Conservation (phyloP, 2,888 invertebrate genomes). For the Orthosia gracilis region DNA sequence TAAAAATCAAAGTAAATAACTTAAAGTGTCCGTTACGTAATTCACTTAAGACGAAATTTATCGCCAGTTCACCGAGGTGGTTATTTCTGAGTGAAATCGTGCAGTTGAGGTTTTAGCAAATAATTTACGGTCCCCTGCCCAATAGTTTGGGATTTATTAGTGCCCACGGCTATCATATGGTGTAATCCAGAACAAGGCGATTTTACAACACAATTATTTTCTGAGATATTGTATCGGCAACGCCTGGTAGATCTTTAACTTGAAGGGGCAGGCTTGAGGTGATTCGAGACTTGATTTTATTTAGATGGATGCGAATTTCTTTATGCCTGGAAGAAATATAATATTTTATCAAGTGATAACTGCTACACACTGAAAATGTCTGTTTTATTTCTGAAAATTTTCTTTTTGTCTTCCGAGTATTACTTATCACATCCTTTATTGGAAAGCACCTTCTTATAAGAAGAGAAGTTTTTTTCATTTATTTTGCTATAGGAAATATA, state of each 20-base stretch:
- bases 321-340: not conserved
- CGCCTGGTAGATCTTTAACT: slow-evolving; percentile 48
- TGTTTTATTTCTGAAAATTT: too few species aligned
- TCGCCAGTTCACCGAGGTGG: slow-evolving; percentile 56
- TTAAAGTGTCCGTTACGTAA: slow-evolving; percentile 64
- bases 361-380: too few species aligned
- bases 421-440: too few species aligned
- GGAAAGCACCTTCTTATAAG: too few species aligned
- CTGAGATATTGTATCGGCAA: slow-evolving; percentile 44
- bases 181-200: slow-evolving; percentile 60
- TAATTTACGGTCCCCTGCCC: slow-evolving; percentile 70
- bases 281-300: not conserved
- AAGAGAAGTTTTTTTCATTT: too few species aligned
- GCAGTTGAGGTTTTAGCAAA: slow-evolving; percentile 67
- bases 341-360: too few species aligned
- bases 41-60: slow-evolving; percentile 68
- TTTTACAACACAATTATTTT: slow-evolving; percentile 64
- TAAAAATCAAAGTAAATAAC: slow-evolving; percentile 64
- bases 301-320: not conserved
- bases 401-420: too few species aligned
- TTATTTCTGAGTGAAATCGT: slow-evolving; percentile 68
- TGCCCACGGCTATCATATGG: slow-evolving; percentile 66
- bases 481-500: too few species aligned
- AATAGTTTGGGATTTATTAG: slow-evolving; percentile 67
- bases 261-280: not conserved